A percentile compares a stretch with the other conserved stretches of the same genome.
These are phyloP conservation scores for Cremastobaeus sp. DNA, from an alignment of 2,888 invertebrate genomes.

Conservation along the genomic window DNA sequence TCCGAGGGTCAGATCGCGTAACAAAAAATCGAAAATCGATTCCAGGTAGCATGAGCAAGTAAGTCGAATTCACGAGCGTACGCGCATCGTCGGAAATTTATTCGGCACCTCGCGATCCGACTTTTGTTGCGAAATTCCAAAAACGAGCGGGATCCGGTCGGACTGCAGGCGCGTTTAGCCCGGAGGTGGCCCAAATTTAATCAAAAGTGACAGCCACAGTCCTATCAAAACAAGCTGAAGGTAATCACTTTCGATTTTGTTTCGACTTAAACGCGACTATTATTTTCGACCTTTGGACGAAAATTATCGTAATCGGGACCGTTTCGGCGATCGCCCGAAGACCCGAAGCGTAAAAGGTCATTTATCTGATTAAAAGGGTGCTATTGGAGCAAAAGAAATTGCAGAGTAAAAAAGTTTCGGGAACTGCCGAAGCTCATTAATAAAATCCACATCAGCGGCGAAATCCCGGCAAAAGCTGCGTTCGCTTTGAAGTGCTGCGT, in stretches of 20 bases:
- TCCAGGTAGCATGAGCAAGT: conserved; percentile 50
- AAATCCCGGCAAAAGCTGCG: not conserved
- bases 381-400: not conserved
- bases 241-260: conserved; percentile 55
- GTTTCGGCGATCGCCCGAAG: conserved; percentile 23
- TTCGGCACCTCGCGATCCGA: conserved; percentile 46
- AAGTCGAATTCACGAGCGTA: conserved; percentile 48
- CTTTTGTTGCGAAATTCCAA: conserved; percentile 36
- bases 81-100: conserved; percentile 24
- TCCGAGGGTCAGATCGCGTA: conserved; percentile 10
- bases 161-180: conserved; percentile 38
- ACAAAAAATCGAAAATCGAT: conserved; percentile 47
- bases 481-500: conserved; percentile 1
- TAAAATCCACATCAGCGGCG: not conserved
- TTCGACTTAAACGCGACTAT: conserved; percentile 43
- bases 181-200: conserved; percentile 52
- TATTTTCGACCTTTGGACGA: conserved; percentile 37
- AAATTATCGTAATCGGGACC: conserved; percentile 42
- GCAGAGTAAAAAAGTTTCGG: too few species aligned
- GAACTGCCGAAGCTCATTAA: too few species aligned
- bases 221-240: conserved; percentile 53
- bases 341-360: conserved; percentile 3
- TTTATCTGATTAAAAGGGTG: not conserved
- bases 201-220: conserved; percentile 59
- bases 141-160: conserved; percentile 46